Percentiles rank a stretch among this genome's conserved stretches.
phyloP scores from a whole-genome alignment of 37 sponge, comb jelly and placozoan genomes.

The Spongia lamella region DNA sequence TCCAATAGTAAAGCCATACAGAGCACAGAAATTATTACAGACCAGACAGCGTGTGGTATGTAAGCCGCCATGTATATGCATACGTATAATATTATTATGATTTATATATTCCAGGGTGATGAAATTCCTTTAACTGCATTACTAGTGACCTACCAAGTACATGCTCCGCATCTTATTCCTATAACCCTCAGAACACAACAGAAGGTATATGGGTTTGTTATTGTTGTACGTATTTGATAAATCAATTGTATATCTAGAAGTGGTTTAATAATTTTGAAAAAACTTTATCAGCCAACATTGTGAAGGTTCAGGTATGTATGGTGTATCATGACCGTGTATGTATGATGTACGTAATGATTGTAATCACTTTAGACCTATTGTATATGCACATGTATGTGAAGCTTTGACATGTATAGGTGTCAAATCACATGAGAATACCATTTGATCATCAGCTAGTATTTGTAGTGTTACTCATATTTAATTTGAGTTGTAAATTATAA shows the following conservation, averaged over 20 bases:
- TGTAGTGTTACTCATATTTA: no score
- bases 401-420: no score
- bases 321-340: no score
- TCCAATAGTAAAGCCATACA: constrained; percentile 34
- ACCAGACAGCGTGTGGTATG: constrained; percentile 13
- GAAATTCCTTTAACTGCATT: constrained; percentile 22
- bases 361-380: no score
- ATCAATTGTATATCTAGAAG: not conserved
- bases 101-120: not conserved
- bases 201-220: not conserved
- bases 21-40: constrained; percentile 32
- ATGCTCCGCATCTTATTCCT: constrained; percentile 44
- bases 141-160: constrained; percentile 30
- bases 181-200: not conserved
- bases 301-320: constrained; percentile 22
- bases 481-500: no score
- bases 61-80: not conserved
- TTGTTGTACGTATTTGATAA: not conserved
- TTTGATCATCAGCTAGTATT: no score
- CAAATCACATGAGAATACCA: no score
- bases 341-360: no score
- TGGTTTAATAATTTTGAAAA: constrained; percentile 47
- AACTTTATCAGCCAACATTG: constrained; percentile 19
- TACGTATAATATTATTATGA: not conserved
- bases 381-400: no score